A percentile compares a stretch with the other conserved stretches of the same genome.
Conservation (phyloP, 1,140 invertebrate genomes). For the Oryzaephilus surinamensis region DNA sequence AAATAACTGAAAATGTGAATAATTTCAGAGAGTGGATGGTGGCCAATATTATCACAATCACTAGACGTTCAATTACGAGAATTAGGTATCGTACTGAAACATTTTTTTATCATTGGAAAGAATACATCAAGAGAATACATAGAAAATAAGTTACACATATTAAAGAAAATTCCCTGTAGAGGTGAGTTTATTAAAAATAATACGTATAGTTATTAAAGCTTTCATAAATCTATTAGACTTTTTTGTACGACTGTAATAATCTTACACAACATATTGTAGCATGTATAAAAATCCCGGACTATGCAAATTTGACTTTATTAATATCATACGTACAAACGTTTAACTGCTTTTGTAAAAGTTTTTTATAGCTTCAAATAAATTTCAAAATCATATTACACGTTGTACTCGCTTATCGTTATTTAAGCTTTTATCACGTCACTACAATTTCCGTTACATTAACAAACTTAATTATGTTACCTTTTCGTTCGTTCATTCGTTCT, state of each 20-base stretch:
- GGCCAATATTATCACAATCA: slow-evolving; percentile 30
- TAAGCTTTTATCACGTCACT: background rate
- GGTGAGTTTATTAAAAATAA: slow-evolving; percentile 19
- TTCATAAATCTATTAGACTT: no score
- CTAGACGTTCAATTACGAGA: slow-evolving; percentile 29
- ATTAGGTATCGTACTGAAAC: slow-evolving; percentile 27
- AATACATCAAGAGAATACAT: slow-evolving; percentile 21
- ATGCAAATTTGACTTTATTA: no score
- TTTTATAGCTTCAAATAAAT: no score
- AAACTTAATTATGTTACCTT: slow-evolving; percentile 5
- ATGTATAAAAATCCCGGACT: no score
- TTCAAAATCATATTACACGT: no score
- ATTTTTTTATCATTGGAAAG: slow-evolving; percentile 26
- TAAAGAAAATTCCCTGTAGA: slow-evolving; percentile 26
- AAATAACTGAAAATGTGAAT: no score
- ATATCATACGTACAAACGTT: no score
- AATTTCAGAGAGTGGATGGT: slow-evolving; percentile 32
- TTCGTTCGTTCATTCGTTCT: slow-evolving; percentile 1
- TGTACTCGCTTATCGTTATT: no score
- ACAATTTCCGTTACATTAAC: background rate
- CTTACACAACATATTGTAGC: no score
- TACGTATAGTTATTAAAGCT: no score
- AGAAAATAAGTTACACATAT: slow-evolving; percentile 22
- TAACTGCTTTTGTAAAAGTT: no score
- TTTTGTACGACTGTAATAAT: no score